These are phyloP conservation scores for Beroe ovata DNA, from an alignment of 37 sponge, comb jelly and placozoan genomes.

Conservation along the genomic window DNA sequence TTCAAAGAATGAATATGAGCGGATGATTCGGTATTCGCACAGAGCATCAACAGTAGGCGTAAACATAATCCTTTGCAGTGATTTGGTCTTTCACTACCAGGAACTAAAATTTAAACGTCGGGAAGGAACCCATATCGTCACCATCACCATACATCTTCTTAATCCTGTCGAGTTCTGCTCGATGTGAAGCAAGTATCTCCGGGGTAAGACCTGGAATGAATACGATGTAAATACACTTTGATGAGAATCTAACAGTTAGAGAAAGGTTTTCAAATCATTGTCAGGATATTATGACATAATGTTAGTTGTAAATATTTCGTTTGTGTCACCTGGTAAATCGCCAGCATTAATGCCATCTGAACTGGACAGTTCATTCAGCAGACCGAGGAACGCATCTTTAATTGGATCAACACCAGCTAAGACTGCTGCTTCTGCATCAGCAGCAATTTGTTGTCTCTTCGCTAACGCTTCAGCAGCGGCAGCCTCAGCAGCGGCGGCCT, in stretches of 20 bases:
- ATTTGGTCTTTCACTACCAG: no score
- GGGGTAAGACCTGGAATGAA: constrained; percentile 17
- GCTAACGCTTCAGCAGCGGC: constrained; percentile 18
- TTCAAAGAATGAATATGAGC: no score
- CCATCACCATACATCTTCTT: constrained; percentile 57
- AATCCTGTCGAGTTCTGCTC: constrained; percentile 31
- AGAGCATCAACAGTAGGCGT: no score
- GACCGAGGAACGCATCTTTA: constrained; percentile 28
- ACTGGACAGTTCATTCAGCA: constrained; percentile 2
- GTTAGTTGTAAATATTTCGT: background rate
- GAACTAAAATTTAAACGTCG: constrained; percentile 39
- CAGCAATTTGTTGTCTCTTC: background rate
- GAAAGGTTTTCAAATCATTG: no score
- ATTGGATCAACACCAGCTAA: constrained; percentile 35
- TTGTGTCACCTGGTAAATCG: background rate
- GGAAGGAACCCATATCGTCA: constrained; percentile 51
- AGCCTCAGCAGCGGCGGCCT: constrained; percentile 19
- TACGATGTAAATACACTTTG: no score
- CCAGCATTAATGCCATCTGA: background rate
- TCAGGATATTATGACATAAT: no score
- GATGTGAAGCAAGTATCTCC: constrained; percentile 47
- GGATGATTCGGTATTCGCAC: no score
- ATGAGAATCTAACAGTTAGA: no score
- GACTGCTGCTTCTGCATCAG: constrained; percentile 20
- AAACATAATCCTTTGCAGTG: no score